A percentile compares a stretch with the other conserved stretches of the same genome.
Conservation (phyloP, 2,797 vertebrate genomes). For the Notolepis coatsorum region DNA sequence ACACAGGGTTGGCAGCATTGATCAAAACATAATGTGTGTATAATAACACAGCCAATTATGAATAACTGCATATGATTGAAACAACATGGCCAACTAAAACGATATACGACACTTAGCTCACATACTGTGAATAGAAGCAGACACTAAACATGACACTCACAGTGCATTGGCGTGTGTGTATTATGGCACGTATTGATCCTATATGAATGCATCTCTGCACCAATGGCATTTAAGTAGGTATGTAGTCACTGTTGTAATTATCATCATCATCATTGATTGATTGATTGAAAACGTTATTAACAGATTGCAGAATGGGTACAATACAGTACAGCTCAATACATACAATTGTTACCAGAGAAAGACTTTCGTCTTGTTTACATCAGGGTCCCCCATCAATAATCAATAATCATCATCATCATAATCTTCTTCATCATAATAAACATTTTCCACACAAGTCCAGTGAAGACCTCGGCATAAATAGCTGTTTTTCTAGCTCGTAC, state of each 20-base stretch:
- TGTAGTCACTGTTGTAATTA: neutral
- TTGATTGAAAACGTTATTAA: too few species aligned
- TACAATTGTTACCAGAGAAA: neutral
- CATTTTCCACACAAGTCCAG: too few species aligned
- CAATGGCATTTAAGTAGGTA: neutral
- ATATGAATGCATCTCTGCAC: neutral
- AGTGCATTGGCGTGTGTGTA: constrained; percentile 50
- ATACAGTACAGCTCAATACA: neutral
- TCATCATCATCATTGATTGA: neutral
- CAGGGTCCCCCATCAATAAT: too few species aligned
- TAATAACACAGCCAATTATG: too few species aligned
- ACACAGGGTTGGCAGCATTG: too few species aligned
- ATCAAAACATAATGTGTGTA: too few species aligned
- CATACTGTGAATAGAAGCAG: constrained; percentile 13
- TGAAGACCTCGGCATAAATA: too few species aligned
- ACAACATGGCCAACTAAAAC: too few species aligned
- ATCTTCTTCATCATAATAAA: too few species aligned
- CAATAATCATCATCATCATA: too few species aligned
- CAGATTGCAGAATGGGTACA: neutral
- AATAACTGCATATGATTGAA: too few species aligned
- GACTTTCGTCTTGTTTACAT: too few species aligned
- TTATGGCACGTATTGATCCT: constrained; percentile 53
- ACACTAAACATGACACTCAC: constrained; percentile 42
- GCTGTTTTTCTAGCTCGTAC: neutral
- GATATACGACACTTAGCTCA: neutral